phyloP scores from a whole-genome alignment of 2,113 vertebrate genomes.

The Leucoraja erinaceus region DNA sequence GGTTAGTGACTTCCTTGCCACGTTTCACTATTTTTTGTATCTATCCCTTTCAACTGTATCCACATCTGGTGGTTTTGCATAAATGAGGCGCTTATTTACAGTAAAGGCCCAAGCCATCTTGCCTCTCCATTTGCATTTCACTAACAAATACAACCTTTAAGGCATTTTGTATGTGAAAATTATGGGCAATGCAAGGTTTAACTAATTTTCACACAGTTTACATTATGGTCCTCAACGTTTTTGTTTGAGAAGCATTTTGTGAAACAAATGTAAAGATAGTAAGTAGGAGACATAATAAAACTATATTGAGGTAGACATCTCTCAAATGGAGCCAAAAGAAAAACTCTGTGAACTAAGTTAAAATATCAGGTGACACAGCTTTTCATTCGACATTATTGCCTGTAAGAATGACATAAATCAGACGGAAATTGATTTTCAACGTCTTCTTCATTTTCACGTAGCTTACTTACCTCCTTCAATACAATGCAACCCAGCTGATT shows the following conservation, averaged over 20 bases:
- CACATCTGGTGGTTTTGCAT: background rate
- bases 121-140: background rate
- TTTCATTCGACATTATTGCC: background rate
- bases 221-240: background rate
- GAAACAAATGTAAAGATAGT: background rate
- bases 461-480: background rate
- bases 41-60: slow-evolving; percentile 21
- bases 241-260: background rate
- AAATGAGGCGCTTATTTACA: background rate
- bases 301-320: background rate
- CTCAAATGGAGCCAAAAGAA: background rate
- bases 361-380: background rate
- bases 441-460: background rate
- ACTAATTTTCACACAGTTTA: background rate
- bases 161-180: background rate
- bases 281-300: background rate
- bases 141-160: background rate
- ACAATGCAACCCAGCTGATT: background rate
- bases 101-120: background rate
- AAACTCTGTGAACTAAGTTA: background rate
- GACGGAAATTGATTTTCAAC: background rate
- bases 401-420: background rate
- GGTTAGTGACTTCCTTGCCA: slow-evolving; percentile 13
- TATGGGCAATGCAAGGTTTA: background rate
- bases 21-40: slow-evolving; percentile 6